Base-by-base conservation (phyloP, 1,140 invertebrate genomes). In the Drosophila parabipectinata region DNA sequence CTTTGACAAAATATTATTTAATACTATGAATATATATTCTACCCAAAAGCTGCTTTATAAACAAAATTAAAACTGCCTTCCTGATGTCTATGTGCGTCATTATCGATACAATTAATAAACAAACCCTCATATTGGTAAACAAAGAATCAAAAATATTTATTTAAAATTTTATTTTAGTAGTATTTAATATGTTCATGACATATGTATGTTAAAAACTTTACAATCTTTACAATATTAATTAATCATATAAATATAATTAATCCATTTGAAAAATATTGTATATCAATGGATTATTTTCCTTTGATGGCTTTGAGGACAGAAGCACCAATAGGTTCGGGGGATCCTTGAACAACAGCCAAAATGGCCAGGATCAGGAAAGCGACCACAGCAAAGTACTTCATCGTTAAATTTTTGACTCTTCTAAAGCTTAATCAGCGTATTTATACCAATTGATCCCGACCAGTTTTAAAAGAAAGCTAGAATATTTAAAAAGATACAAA, bases 361-460 rank as follows among this genome's bases (percentile, higher is more conserved):
- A 44, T 44, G 6, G 41, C 41, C 14, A 44, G 14, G 41, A 44
- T 0, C 4, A 44, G n/a, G 41, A 44, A 15, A 18, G 41, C 41
- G 14, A 44, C 41, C 41, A 44, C 1, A 18, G 41, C 41, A 18
- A 44, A 44, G 41, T 44, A 44, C 41, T 44, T 44, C 41, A 44
- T 44, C 6, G 4, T 44, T 15, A 18, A 12, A 15, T 44, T 44
- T 10, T 41, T 41, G n/a, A 18, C 18, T 14, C 2, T 18, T 12
- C 14, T 44, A 4, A 44, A 18, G 14, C 41, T 15, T n/a, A 15
- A 18, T 9, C n/a, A 44, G 2, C 14, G 15, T 44, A 44, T 44
- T 44, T 44, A 44, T 44, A 44, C n/a, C 8, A 14, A 18, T 44
- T 7, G 14, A 8, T 44, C 2, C 6, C 1, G 41, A 44, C 41